Base-by-base conservation (phyloP, 2,797 vertebrate genomes). In the Apogon talboti region DNA sequence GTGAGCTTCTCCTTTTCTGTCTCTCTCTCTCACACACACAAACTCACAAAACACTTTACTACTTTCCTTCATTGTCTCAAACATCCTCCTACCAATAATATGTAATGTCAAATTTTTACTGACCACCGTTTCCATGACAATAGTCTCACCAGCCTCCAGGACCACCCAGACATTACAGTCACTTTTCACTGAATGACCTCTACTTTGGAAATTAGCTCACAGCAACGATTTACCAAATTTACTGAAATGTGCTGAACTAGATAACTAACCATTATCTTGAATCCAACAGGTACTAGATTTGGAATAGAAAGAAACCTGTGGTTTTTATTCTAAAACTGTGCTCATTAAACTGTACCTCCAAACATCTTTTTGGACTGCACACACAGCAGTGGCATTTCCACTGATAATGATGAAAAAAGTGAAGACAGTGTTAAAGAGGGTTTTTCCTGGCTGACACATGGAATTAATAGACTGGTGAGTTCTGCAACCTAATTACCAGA, bases 101-200 rank as follows among this genome's bases (percentile, higher is more conserved):
- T 51, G 16, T 47, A 35, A 68, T 18, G n/a, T 8, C 9, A 57
- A 33, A 40, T 75, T 72, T 66, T 48, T 50, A 73, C 53, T 44
- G 7, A 21, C 40, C 44, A 16, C 24, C n/a, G 70, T 81, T 71
- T 51, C 75, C 33, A 11, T 65, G 77, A 66, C 57, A 6, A 78
- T 6, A 11, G 65, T 38, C 46, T 42, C 0, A 13, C 59, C 71
- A 38, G 3, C 63, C 54, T 71, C 16, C 46, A 14, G 47, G 89
- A 89, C 87, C 87, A 88, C 89, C 86, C 86, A 74, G 24, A 42
- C 57, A 30, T 1, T 35, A 52, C 58, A 16, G 59, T 74, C 73
- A 46, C 9, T 15, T 15, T 40, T 13, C 24, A 42, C 41, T 24
- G 3, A 30, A n/a, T 41, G 3, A 50, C 30, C 30, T 33, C 3